phyloP scores from a whole-genome alignment of 2,888 invertebrate species.

The Chironomus riparius region DNA sequence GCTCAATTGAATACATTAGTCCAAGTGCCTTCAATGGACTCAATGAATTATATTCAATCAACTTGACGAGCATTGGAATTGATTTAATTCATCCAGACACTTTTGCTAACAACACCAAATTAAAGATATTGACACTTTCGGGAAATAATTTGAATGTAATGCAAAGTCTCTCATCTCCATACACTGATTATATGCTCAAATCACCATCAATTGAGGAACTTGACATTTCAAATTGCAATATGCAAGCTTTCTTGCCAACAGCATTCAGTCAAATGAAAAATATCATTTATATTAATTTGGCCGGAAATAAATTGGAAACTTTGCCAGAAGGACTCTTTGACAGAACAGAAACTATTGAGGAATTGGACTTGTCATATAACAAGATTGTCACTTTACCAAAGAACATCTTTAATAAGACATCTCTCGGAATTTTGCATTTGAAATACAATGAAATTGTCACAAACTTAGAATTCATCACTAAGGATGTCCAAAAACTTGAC shows the following conservation, averaged over 20 bases:
- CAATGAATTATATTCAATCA: slow-evolving; percentile 56
- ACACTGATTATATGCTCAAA: slow-evolving; percentile 39
- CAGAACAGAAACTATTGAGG: slow-evolving; percentile 54
- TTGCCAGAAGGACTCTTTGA: slow-evolving; percentile 47
- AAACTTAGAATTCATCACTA: slow-evolving; percentile 52
- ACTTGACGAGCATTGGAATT: slow-evolving; percentile 59
- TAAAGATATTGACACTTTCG: slow-evolving; percentile 56
- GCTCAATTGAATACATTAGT: slow-evolving; percentile 56
- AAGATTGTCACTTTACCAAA: slow-evolving; percentile 52
- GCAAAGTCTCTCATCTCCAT: slow-evolving; percentile 32
- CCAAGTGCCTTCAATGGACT: slow-evolving; percentile 61
- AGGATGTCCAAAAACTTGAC: slow-evolving; percentile 57
- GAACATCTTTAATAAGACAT: slow-evolving; percentile 57
- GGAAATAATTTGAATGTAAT: slow-evolving; percentile 51
- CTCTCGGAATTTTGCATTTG: slow-evolving; percentile 58
- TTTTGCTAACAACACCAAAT: slow-evolving; percentile 56
- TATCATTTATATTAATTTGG: slow-evolving; percentile 58
- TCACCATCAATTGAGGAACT: slow-evolving; percentile 60
- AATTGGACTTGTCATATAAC: slow-evolving; percentile 64
- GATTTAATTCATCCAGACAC: slow-evolving; percentile 58
- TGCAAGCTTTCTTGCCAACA: slow-evolving; percentile 53
- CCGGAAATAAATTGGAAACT: slow-evolving; percentile 55
- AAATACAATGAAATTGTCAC: slow-evolving; percentile 58
- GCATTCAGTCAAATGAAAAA: slow-evolving; percentile 56
- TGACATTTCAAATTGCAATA: slow-evolving; percentile 59